phyloP scores from a whole-genome alignment of 2,888 invertebrate genomes.

The Acleris literana region DNA sequence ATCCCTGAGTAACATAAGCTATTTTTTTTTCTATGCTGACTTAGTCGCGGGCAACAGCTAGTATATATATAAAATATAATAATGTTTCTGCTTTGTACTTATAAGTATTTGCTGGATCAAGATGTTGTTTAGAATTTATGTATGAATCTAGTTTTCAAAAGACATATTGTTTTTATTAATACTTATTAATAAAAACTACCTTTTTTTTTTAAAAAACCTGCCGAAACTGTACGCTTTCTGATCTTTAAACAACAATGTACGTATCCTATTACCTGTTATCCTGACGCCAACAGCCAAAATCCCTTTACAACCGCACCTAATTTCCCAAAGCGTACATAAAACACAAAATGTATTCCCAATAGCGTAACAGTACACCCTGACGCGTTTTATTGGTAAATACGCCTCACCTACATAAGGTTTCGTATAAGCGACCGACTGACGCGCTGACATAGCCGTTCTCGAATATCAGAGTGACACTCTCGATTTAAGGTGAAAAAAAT shows the following conservation, averaged over 20 bases:
- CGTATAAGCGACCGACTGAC: slow-evolving; percentile 51
- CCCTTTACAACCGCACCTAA: slow-evolving; percentile 16
- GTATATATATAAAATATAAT: no score
- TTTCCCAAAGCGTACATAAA: slow-evolving; percentile 23
- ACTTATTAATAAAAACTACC: no score
- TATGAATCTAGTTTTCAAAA: no score
- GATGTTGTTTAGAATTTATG: no score
- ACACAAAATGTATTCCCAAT: slow-evolving; percentile 22
- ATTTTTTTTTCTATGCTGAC: no score
- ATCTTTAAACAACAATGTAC: background rate
- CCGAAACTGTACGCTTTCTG: background rate
- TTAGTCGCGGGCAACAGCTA: no score
- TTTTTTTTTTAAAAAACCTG: background rate
- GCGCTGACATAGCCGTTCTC: slow-evolving; percentile 51
- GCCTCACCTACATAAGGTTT: slow-evolving; percentile 57
- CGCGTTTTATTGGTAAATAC: slow-evolving; percentile 36
- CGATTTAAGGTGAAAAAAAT: slow-evolving; percentile 65
- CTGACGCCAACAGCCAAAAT: background rate
- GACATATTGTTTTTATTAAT: no score
- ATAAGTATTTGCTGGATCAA: no score
- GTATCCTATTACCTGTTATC: background rate
- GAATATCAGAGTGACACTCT: slow-evolving; percentile 64
- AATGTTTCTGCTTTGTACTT: no score
- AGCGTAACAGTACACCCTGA: slow-evolving; percentile 36
- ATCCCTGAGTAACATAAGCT: no score